phyloP scores from a whole-genome alignment of 1,140 invertebrate genomes.

The Manduca sexta region DNA sequence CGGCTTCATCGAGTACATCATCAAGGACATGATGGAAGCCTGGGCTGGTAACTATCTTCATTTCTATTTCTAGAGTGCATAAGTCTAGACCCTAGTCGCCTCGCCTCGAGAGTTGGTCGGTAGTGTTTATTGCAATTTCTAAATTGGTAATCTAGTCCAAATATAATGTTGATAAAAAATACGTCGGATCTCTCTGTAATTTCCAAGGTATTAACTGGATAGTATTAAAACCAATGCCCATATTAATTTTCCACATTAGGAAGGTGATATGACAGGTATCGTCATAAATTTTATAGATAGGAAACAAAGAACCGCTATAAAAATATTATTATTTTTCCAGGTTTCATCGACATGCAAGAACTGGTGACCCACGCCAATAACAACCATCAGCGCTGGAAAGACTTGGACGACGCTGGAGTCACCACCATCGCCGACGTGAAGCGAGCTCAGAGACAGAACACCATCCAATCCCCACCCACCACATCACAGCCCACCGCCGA shows the following conservation, averaged over 20 bases:
- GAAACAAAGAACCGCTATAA: no score
- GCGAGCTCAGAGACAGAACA: conserved; percentile 36
- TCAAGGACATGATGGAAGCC: conserved; percentile 97
- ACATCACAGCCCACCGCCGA: conserved; percentile 31
- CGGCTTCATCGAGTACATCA: conserved; percentile 97
- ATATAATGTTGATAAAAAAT: no score
- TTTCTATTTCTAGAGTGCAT: not conserved
- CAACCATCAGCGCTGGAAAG: conserved; percentile 95
- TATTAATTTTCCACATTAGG: no score
- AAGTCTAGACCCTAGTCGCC: no score
- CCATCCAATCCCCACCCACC: conserved; percentile 15
- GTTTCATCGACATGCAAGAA: conserved; percentile 94
- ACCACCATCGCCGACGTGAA: conserved; percentile 79
- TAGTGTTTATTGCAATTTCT: no score
- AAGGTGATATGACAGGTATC: no score
- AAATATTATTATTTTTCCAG: conserved; percentile 73
- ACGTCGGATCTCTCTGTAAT: no score
- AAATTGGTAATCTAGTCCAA: no score
- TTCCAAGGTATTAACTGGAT: no score
- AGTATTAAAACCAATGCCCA: no score
- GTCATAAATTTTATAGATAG: no score
- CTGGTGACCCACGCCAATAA: conserved; percentile 85
- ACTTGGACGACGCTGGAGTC: conserved; percentile 82
- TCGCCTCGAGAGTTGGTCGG: no score
- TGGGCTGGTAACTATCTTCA: conserved; percentile 87